Base-by-base conservation (phyloP, 2,797 vertebrate species). In the Triplophysa bombifrons region DNA sequence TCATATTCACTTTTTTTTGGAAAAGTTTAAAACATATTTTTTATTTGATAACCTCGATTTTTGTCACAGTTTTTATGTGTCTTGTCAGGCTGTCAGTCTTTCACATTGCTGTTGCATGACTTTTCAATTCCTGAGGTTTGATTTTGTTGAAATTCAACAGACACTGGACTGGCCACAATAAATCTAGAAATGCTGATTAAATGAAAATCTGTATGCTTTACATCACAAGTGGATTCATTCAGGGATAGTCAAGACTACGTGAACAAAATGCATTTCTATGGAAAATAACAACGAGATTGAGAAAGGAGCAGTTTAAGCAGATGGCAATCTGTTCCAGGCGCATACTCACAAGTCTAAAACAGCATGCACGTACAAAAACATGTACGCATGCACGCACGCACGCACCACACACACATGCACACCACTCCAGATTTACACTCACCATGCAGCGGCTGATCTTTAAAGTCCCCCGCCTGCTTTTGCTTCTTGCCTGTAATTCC, bases 401-500 rank as follows among this genome's bases (percentile, higher is more conserved):
- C 34, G 34, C 34, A 34, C 34, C 34, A 34, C 16, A 76, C 13
- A 63, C 51, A 19, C 70, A 41, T 46, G 55, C 8, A 63, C 22
- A 20, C 44, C 41, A 72, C 65, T 53, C 44, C 50, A 68, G 70
- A 55, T 55, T 72, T 46, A 20, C 75, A 56, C 56, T 74, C 44
- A 53, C 65, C 65, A 76, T 58, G 51, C 68, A 61, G 50, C 50
- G 11, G 50, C 66, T 79, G 71, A 51, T 74, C 69, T 76, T 77
- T 75, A 46, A 76, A 68, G 50, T 80, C 71, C 61, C 25, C 19
- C 10, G 13, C 44, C 74, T 66, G 30, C 65, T 27, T 74, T 61
- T 13, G 41, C 58, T 69, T 67, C 41, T 81, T 67, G 58, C 46
- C 70, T 73, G 72, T 78, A 67, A 81, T 74, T 82, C 51, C 48